phyloP scores from a whole-genome alignment of 2,797 vertebrate genomes.

The Odontamblyopus rebecca region DNA sequence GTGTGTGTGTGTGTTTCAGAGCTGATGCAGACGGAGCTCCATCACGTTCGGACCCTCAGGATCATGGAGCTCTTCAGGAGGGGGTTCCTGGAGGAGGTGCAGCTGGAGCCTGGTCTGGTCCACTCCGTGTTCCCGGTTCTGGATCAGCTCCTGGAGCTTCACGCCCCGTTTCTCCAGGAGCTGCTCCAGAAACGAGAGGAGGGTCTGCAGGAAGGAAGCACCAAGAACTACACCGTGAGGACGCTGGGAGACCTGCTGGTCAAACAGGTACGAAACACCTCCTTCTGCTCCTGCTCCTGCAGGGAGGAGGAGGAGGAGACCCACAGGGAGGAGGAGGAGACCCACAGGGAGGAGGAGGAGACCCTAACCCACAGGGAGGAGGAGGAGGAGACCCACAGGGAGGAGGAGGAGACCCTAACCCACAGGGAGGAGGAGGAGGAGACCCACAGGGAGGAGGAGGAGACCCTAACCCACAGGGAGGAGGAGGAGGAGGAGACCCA shows the following conservation, averaged over 20 bases:
- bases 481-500: too few relatives aligned
- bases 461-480: too few relatives aligned
- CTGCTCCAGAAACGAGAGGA: slow-evolving; percentile 80
- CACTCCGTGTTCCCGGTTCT: slow-evolving; percentile 91
- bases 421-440: too few relatives aligned
- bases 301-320: too few relatives aligned
- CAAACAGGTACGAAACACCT: slow-evolving; percentile 70
- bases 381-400: too few relatives aligned
- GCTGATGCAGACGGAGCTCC: slow-evolving; percentile 93
- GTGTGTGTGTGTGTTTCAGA: slow-evolving; percentile 87
- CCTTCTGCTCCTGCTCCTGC: too few relatives aligned
- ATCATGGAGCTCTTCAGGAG: slow-evolving; percentile 93
- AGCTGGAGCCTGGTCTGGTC: slow-evolving; percentile 83
- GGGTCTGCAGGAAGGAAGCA: slow-evolving; percentile 79
- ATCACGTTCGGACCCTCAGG: slow-evolving; percentile 89
- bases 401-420: too few relatives aligned
- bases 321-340: too few relatives aligned
- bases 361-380: too few relatives aligned
- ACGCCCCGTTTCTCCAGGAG: slow-evolving; percentile 82
- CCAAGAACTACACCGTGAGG: slow-evolving; percentile 86
- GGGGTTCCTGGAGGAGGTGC: slow-evolving; percentile 90
- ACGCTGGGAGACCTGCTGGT: slow-evolving; percentile 86
- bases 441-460: too few relatives aligned
- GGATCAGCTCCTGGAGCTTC: slow-evolving; percentile 87
- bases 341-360: too few relatives aligned